Percentiles rank a stretch among this genome's conserved stretches.
These are phyloP conservation scores for Dolomedes plantarius DNA, from an alignment of 2,888 invertebrate genomes.

Conservation along the genomic window DNA sequence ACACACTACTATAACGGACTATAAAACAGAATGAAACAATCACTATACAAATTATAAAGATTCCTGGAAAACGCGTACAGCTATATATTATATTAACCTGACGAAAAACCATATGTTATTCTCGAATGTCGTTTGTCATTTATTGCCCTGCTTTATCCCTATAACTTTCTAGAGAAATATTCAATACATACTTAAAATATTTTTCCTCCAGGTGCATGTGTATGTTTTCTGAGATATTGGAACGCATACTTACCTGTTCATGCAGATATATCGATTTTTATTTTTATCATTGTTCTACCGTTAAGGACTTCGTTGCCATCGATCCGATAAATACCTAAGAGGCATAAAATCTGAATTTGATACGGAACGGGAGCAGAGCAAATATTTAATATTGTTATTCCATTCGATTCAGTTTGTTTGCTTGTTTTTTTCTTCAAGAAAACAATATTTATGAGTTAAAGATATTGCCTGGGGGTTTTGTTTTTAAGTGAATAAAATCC, in stretches of 20 bases:
- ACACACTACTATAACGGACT: no score
- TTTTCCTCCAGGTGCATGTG: slow-evolving; percentile 5
- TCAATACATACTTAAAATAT: slow-evolving; percentile 32
- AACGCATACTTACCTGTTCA: slow-evolving; percentile 27
- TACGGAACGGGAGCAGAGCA: slow-evolving; percentile 20
- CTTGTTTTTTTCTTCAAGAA: background rate
- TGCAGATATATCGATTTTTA: slow-evolving; percentile 55
- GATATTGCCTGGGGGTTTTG: background rate
- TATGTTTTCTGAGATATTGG: slow-evolving; percentile 25
- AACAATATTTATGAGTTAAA: slow-evolving; percentile 9
- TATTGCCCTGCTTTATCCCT: background rate
- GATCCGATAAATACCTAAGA: slow-evolving; percentile 54
- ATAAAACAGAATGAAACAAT: no score
- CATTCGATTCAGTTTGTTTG: background rate
- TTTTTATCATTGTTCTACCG: slow-evolving; percentile 26
- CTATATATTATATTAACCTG: no score
- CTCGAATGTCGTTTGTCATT: background rate
- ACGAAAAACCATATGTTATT: no score
- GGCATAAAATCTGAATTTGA: slow-evolving; percentile 43
- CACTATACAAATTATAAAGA: no score
- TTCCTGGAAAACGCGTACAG: no score
- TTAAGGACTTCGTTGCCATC: slow-evolving; percentile 25
- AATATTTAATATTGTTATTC: slow-evolving; percentile 14
- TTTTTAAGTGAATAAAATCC: background rate
- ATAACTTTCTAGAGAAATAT: background rate